These are phyloP conservation scores for Tenrec ecaudatus DNA, from an alignment of 2,113 vertebrate species.

Conservation along the genomic window DNA sequence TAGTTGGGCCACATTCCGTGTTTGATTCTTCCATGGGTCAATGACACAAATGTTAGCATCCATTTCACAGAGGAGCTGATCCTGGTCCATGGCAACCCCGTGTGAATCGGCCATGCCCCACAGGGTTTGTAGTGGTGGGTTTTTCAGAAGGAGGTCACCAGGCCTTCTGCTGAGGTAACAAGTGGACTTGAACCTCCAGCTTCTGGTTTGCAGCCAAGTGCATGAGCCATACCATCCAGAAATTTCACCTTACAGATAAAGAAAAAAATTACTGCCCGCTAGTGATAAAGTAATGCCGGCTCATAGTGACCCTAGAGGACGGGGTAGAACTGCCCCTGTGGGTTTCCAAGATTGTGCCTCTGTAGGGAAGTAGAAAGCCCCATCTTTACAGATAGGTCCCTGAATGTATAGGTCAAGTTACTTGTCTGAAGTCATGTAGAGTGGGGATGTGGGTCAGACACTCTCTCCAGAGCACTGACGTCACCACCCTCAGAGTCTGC, in stretches of 20 bases:
- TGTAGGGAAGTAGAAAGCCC: too few species aligned
- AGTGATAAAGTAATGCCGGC: too few species aligned
- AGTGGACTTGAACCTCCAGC: not conserved
- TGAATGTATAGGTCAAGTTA: not conserved
- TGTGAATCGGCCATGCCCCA: not conserved
- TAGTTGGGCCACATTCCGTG: not conserved
- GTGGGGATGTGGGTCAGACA: not conserved
- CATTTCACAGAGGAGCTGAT: not conserved
- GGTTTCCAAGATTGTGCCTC: too few species aligned
- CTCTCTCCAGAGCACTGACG: not conserved
- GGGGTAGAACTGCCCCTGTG: too few species aligned
- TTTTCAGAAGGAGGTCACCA: not conserved
- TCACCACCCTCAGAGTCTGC: accelerated
- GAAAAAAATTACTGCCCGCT: too few species aligned
- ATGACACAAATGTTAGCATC: accelerated
- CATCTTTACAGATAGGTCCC: not conserved
- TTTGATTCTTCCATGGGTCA: not conserved
- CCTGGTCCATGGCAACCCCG: not conserved
- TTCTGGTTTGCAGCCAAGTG: not conserved
- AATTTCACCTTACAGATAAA: not conserved
- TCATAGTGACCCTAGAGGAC: too few species aligned
- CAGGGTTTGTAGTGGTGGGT: not conserved
- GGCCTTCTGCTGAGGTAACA: not conserved
- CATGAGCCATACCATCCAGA: not conserved
- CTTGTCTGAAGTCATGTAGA: not conserved